A percentile compares a stretch with the other conserved stretches of the same genome.
phyloP scores from a whole-genome alignment of 2,888 invertebrate genomes.

The Crocallis elinguaria region DNA sequence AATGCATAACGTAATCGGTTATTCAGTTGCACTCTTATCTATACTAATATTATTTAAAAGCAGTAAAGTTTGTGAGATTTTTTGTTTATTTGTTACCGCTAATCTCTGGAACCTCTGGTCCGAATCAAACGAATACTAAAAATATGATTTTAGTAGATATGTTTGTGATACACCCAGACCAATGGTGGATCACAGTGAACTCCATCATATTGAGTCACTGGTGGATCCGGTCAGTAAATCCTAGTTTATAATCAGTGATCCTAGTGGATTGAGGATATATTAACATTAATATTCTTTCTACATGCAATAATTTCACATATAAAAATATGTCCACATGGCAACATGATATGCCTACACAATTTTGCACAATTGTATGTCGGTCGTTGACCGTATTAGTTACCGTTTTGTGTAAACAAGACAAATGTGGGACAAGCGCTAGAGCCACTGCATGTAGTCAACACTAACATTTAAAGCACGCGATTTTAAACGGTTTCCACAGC shows the following conservation, averaged over 20 bases:
- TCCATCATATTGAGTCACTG: too few species aligned
- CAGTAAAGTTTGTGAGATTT: too few species aligned
- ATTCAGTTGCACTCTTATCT: too few species aligned
- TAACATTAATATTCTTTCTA: background rate
- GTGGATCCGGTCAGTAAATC: too few species aligned
- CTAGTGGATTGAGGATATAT: background rate
- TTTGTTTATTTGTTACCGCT: too few species aligned
- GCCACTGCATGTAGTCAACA: slow-evolving; percentile 44
- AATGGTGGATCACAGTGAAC: too few species aligned
- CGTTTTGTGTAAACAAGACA: slow-evolving; percentile 65
- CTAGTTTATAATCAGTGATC: too few species aligned
- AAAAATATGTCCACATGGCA: slow-evolving; percentile 9
- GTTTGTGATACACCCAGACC: too few species aligned
- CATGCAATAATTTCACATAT: background rate
- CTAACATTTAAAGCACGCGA: slow-evolving; percentile 31
- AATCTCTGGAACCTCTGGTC: too few species aligned
- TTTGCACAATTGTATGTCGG: slow-evolving; percentile 48
- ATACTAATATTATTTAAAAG: too few species aligned
- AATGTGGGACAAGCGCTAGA: slow-evolving; percentile 55
- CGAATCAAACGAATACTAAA: too few species aligned
- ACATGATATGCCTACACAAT: background rate
- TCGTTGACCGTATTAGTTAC: slow-evolving; percentile 56
- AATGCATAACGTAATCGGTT: background rate
- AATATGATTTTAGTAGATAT: too few species aligned
- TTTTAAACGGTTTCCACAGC: slow-evolving; percentile 4